Percentiles rank a stretch among this genome's conserved stretches.
phyloP scores from a whole-genome alignment of 1,140 invertebrate genomes.

The Drosophila athabasca region DNA sequence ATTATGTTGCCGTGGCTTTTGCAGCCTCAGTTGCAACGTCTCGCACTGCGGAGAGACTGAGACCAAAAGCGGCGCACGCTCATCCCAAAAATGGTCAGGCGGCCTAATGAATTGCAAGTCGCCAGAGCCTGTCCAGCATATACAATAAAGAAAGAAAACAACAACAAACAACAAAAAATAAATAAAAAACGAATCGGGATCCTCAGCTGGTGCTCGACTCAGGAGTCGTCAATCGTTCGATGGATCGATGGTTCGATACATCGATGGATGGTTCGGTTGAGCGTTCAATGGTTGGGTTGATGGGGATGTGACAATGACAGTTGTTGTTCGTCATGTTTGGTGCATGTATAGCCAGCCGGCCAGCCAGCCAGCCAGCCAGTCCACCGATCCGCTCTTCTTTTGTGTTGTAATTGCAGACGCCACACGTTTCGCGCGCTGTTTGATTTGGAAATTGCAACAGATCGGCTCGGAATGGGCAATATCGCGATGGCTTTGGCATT shows the following conservation, averaged over 20 bases:
- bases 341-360: conserved; percentile 49
- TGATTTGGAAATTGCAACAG: conserved; percentile 81
- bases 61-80: conserved; percentile 77
- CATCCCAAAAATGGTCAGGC: conserved; percentile 74
- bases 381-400: conserved; percentile 41
- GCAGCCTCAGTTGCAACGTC: conserved; percentile 22
- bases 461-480: conserved; percentile 64
- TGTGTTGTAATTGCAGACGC: conserved; percentile 83
- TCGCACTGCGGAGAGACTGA: conserved; percentile 41
- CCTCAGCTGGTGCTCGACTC: conserved; percentile 42
- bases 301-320: conserved; percentile 79
- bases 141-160: conserved; percentile 56
- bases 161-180: neutral
- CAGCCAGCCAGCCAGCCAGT: too few relatives aligned
- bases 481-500: conserved; percentile 74
- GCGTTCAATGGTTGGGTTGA: conserved; percentile 17
- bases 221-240: conserved; percentile 37
- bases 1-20: conserved; percentile 65
- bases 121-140: conserved; percentile 53
- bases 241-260: conserved; percentile 36
- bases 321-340: conserved; percentile 83
- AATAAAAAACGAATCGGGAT: conserved; percentile 38
- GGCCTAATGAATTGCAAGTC: conserved; percentile 77
- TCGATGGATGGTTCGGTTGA: conserved; percentile 22
- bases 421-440: conserved; percentile 80